Percentiles rank a stretch among this genome's conserved stretches.
These are phyloP conservation scores for Sebastes oblongus DNA, from an alignment of 2,797 vertebrate genomes.

Conservation along the genomic window DNA sequence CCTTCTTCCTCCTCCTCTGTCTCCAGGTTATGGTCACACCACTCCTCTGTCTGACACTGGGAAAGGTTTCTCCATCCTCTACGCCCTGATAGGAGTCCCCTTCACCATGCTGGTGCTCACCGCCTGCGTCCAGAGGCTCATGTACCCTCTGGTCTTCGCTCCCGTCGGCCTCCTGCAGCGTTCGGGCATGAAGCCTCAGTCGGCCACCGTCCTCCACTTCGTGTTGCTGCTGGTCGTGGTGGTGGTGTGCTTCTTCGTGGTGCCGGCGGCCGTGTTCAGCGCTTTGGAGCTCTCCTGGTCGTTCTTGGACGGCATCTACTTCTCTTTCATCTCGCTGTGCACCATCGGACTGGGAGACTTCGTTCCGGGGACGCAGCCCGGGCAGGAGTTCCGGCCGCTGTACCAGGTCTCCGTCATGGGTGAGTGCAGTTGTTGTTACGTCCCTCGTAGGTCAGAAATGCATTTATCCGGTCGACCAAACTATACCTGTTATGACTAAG, in stretches of 20 bases:
- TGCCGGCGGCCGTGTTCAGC: conserved; percentile 84
- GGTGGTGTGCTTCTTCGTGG: conserved; percentile 83
- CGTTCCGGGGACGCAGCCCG: conserved; percentile 82
- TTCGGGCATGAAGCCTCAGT: conserved; percentile 72
- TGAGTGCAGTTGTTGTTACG: conserved; percentile 68
- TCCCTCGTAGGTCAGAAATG: neutral
- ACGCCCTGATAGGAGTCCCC: conserved; percentile 88
- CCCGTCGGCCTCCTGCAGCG: conserved; percentile 79
- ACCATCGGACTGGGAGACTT: conserved; percentile 93
- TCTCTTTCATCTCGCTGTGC: conserved; percentile 93
- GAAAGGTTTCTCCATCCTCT: conserved; percentile 90
- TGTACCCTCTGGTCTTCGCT: conserved; percentile 77
- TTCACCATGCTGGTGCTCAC: conserved; percentile 92
- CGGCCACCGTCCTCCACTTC: conserved; percentile 81
- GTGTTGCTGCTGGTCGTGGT: conserved; percentile 73
- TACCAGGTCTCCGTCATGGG: conserved; percentile 90
- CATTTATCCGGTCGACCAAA: neutral
- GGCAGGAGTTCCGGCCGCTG: conserved; percentile 80
- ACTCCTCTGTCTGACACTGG: conserved; percentile 87
- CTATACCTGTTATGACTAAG: neutral
- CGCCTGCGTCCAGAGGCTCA: conserved; percentile 86
- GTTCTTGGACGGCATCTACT: conserved; percentile 90
- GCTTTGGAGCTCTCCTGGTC: conserved; percentile 84
- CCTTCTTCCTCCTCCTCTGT: neutral
- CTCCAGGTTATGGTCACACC: conserved; percentile 89